Conservation (phyloP, 2,888 invertebrate genomes). For the Trissolcus brochymenae region DNA sequence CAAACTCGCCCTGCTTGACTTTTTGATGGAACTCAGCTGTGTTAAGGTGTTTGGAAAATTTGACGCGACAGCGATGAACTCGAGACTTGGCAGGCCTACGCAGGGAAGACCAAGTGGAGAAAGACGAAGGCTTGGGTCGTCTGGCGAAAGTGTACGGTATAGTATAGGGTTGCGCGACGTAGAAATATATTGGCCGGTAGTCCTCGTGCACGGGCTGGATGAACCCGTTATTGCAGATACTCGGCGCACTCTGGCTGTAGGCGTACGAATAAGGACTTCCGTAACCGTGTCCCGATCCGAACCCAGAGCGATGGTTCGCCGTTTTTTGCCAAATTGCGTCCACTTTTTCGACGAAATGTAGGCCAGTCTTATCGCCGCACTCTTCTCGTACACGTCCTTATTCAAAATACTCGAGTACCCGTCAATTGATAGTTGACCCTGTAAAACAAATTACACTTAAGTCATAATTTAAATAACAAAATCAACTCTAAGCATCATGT, state of each 20-base stretch:
- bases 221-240: conserved; percentile 65
- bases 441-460: conserved; percentile 10
- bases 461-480: neutral
- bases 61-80: conserved; percentile 68
- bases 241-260: conserved; percentile 71
- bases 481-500: no score
- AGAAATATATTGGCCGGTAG: conserved; percentile 73
- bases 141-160: conserved; percentile 72
- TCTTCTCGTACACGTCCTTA: conserved; percentile 49
- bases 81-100: conserved; percentile 65
- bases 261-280: conserved; percentile 69
- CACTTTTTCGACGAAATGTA: conserved; percentile 64
- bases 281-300: conserved; percentile 65
- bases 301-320: conserved; percentile 71
- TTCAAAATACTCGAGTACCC: conserved; percentile 45
- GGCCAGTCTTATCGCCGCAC: conserved; percentile 55
- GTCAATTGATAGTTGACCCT: conserved; percentile 51
- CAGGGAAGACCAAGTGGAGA: conserved; percentile 63
- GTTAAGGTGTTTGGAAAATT: conserved; percentile 70
- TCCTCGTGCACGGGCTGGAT: conserved; percentile 66
- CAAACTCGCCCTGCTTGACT: conserved; percentile 73
- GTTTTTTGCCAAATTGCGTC: conserved; percentile 72
- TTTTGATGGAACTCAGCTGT: conserved; percentile 72
- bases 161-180: conserved; percentile 73
- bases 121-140: conserved; percentile 66